Evolutionary conservation across 2,888 invertebrate genomes (phyloP).

Genomic region (Sinohyriopsis cumingii): DNA sequence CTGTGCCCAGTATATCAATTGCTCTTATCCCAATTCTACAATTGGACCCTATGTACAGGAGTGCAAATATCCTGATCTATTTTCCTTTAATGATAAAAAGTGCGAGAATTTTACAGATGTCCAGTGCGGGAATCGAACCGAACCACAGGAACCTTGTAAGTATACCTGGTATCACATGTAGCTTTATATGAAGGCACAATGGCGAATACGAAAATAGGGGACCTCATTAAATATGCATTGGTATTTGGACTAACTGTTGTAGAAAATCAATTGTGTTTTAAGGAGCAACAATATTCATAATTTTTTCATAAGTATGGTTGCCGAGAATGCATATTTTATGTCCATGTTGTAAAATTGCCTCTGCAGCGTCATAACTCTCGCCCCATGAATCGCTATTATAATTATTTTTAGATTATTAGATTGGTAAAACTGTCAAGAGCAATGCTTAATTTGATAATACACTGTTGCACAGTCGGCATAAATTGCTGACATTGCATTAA

Average conservation of each 20-base stretch:
- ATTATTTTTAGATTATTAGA: no score
- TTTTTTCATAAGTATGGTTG: no score
- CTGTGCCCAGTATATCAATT: slow-evolving; percentile 40
- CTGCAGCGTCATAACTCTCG: no score
- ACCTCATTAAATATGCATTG: slow-evolving; percentile 1
- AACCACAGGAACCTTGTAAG: slow-evolving; percentile 40
- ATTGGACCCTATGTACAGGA: slow-evolving; percentile 21
- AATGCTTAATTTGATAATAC: no score
- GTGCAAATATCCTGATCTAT: slow-evolving; percentile 41
- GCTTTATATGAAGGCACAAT: background rate
- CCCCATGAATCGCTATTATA: no score
- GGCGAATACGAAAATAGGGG: slow-evolving; percentile 6
- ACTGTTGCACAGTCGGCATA: no score
- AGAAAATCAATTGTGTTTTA: no score
- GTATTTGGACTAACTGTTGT: background rate
- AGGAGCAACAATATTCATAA: no score
- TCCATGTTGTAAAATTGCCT: no score
- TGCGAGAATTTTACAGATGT: slow-evolving; percentile 40
- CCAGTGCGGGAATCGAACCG: slow-evolving; percentile 21
- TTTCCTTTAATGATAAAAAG: slow-evolving; percentile 20
- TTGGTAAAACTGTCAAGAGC: no score
- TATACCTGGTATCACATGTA: background rate
- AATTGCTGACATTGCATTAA: no score
- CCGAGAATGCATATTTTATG: no score
- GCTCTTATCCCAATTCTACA: slow-evolving; percentile 13